A percentile compares a stretch with the other conserved stretches of the same genome.
Evolutionary conservation across 2,797 vertebrate genomes (phyloP).

Genomic region (Chrysocyon brachyurus): DNA sequence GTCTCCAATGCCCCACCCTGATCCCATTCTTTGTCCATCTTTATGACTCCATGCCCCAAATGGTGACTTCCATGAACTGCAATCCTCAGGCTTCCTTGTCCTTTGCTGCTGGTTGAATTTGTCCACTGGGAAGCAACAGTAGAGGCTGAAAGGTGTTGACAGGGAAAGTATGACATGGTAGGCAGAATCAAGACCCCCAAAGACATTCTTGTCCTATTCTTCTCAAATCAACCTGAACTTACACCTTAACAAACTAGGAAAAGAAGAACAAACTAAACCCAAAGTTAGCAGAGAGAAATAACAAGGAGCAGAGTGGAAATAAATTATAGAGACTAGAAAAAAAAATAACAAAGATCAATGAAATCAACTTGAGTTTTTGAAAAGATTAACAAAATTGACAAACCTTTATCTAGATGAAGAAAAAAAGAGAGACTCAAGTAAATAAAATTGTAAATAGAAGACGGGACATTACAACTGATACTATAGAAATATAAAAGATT

Average conservation of each 20-base stretch:
- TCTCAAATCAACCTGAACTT: background rate
- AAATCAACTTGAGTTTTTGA: too few species aligned
- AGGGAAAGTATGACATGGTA: background rate
- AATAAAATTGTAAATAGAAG: too few species aligned
- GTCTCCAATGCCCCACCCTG: background rate
- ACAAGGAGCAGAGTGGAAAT: too few species aligned
- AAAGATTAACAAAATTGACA: too few species aligned
- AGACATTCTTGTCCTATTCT: background rate
- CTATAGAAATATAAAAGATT: too few species aligned
- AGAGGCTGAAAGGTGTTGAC: background rate
- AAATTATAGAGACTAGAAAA: too few species aligned
- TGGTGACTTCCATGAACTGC: background rate
- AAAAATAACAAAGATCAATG: too few species aligned
- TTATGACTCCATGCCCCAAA: background rate
- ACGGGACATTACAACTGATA: too few species aligned
- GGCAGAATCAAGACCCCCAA: background rate
- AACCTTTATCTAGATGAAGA: too few species aligned
- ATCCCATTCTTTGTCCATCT: background rate
- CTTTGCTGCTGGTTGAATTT: background rate
- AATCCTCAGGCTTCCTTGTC: background rate
- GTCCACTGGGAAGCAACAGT: background rate
- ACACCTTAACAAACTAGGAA: background rate
- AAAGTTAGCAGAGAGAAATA: too few species aligned
- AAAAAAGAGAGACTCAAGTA: too few species aligned
- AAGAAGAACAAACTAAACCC: too few species aligned